phyloP scores from a whole-genome alignment of 1,140 invertebrate species.

The Pogonomyrmex californicus region DNA sequence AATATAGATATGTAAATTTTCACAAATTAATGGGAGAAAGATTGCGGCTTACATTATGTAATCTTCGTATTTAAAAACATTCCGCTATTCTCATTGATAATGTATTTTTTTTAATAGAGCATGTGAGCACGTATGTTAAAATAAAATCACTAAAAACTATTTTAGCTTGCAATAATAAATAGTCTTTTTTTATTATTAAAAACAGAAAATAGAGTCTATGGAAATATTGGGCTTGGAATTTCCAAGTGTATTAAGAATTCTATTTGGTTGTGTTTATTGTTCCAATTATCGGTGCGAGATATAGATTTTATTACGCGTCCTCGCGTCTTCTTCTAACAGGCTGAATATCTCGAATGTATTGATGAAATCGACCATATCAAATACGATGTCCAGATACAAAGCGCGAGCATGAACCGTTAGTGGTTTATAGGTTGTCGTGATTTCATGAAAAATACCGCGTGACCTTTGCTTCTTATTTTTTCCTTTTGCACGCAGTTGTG shows the following conservation, averaged over 20 bases:
- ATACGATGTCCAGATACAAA: constrained; percentile 39
- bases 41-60: neutral
- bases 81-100: neutral
- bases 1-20: too few relatives aligned
- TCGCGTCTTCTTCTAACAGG: constrained; percentile 1
- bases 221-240: neutral
- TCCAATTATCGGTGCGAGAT: constrained; percentile 35
- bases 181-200: neutral
- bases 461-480: neutral
- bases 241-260: neutral
- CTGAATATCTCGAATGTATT: constrained; percentile 29
- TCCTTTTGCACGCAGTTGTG: neutral
- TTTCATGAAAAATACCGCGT: constrained; percentile 56
- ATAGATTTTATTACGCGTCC: neutral
- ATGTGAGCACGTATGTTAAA: neutral
- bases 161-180: neutral
- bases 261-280: neutral
- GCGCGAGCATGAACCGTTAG: constrained; percentile 58
- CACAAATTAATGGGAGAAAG: neutral
- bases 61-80: neutral
- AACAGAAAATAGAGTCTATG: neutral
- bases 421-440: constrained; percentile 60
- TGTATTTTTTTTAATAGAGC: neutral
- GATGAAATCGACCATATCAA: constrained; percentile 40
- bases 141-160: neutral